Percentiles rank a stretch among this genome's conserved stretches.
phyloP scores from a whole-genome alignment of 2,113 vertebrate species.

The Aptenodytes forsteri region DNA sequence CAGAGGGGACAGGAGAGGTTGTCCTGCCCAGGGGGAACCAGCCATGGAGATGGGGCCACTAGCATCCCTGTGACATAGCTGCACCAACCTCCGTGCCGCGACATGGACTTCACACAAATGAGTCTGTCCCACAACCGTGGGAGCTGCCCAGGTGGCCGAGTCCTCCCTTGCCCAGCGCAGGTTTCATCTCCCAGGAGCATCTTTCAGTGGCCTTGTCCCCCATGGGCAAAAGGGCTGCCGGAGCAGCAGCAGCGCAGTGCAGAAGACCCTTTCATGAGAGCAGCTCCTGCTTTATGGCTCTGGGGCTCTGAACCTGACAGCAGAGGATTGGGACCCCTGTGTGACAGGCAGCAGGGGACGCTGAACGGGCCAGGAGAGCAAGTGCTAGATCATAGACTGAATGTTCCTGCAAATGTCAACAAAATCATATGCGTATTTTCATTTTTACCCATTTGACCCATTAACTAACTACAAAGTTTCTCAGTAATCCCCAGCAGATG shows the following conservation, averaged over 20 bases:
- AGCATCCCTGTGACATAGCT: neutral
- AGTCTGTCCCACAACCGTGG: neutral
- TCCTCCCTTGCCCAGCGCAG: fast-evolving
- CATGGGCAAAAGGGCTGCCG: neutral
- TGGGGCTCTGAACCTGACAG: neutral
- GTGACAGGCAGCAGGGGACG: neutral
- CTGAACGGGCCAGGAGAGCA: neutral
- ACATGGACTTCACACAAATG: neutral
- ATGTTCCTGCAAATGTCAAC: neutral
- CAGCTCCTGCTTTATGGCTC: neutral
- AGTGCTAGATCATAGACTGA: neutral
- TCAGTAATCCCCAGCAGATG: constrained; percentile 53
- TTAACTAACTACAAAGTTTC: constrained; percentile 17
- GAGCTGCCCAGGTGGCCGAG: neutral
- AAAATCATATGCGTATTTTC: neutral
- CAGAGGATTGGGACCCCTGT: neutral
- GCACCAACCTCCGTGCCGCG: neutral
- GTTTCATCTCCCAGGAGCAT: neutral
- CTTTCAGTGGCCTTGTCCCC: neutral
- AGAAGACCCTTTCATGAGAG: neutral
- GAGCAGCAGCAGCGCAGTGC: neutral
- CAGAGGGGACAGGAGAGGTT: neutral
- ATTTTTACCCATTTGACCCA: constrained; percentile 16
- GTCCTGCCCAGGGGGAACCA: neutral
- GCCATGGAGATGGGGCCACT: no score